Conservation (phyloP, 2,888 invertebrate species). For the Parelbella ahira region DNA sequence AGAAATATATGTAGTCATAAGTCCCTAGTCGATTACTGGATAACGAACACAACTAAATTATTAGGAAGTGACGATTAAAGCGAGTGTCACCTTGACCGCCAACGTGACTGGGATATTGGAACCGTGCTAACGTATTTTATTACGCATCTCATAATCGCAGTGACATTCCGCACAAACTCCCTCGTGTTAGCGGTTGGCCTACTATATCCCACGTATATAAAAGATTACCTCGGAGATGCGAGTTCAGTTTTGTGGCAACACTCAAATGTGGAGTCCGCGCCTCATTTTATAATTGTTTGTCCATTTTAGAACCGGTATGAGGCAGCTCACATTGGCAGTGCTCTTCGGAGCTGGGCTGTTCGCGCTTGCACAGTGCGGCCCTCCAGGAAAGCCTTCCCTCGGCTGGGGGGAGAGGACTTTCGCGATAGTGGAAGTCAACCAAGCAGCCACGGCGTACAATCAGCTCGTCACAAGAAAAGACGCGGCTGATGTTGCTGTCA, state of each 20-base stretch:
- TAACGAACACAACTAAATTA: too few relatives aligned
- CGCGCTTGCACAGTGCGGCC: conserved; percentile 48
- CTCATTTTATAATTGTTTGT: conserved; percentile 41
- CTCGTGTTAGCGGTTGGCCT: conserved; percentile 73
- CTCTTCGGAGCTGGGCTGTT: conserved; percentile 45
- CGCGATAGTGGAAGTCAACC: conserved; percentile 72
- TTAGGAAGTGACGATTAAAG: too few relatives aligned
- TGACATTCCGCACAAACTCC: conserved; percentile 54
- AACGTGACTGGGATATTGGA: conserved; percentile 63
- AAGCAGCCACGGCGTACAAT: conserved; percentile 74
- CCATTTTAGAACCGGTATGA: conserved; percentile 69
- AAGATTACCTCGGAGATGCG: conserved; percentile 54
- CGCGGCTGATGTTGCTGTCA: conserved; percentile 68
- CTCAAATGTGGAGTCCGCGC: conserved; percentile 55
- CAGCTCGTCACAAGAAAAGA: conserved; percentile 65
- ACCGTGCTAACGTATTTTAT: conserved; percentile 72
- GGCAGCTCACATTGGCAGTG: conserved; percentile 51
- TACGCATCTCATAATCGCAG: conserved; percentile 63
- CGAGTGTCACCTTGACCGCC: conserved; percentile 65
- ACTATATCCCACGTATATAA: conserved; percentile 70
- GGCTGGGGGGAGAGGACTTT: conserved; percentile 75
- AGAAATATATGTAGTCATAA: conserved; percentile 4
- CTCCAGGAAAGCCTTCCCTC: conserved; percentile 65
- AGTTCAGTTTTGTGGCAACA: conserved; percentile 58
- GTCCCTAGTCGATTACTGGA: too few relatives aligned